Evolutionary conservation across 92 coral and sea anemone species (phyloP).

Genomic region (Meandrina meandrites): DNA sequence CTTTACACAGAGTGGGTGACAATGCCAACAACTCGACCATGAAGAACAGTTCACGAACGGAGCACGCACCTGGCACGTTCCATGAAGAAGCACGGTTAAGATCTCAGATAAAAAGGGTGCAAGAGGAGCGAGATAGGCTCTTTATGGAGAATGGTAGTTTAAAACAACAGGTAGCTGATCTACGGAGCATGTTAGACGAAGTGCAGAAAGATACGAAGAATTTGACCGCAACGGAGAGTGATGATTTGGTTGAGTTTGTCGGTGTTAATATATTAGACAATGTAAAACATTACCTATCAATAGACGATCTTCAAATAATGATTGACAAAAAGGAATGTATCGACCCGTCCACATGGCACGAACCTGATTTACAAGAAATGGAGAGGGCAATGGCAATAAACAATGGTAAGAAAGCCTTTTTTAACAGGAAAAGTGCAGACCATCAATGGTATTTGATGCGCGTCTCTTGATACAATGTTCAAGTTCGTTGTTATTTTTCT

Average conservation of each 20-base stretch:
- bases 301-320: neutral
- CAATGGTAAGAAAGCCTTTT: neutral
- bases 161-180: neutral
- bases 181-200: neutral
- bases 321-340: neutral
- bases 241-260: neutral
- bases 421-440: neutral
- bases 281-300: neutral
- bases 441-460: neutral
- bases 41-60: neutral
- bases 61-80: neutral
- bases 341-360: neutral
- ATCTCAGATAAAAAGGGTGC: neutral
- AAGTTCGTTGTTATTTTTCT: neutral
- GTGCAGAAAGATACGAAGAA: neutral
- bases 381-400: neutral
- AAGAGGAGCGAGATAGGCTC: slow-evolving; percentile 25
- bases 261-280: neutral
- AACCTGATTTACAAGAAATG: neutral
- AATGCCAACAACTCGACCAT: neutral
- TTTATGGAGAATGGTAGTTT: neutral
- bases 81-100: neutral
- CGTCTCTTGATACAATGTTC: neutral
- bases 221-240: neutral
- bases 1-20: slow-evolving; percentile 18